Percentiles rank a stretch among this genome's conserved stretches.
These are phyloP conservation scores for Hedya salicella DNA, from an alignment of 2,888 invertebrate species.

Conservation along the genomic window DNA sequence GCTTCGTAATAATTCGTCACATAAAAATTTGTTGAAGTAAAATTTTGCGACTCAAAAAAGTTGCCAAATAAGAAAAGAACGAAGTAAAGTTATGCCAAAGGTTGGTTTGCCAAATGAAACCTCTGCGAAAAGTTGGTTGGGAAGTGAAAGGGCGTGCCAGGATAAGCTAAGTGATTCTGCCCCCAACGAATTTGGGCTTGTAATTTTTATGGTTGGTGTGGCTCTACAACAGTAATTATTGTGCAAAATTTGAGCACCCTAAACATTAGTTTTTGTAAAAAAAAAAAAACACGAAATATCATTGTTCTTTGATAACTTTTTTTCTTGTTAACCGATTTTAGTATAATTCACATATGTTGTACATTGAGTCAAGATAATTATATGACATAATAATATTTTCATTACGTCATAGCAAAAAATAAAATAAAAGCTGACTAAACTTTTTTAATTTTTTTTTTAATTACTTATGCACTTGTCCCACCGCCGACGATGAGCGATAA, in stretches of 20 bases:
- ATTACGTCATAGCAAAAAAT: not conserved
- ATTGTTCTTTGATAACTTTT: constrained; percentile 2
- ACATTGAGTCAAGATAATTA: too few species aligned
- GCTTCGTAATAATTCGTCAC: too few species aligned
- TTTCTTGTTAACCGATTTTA: too few species aligned
- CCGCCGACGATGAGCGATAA: not conserved
- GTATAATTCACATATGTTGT: too few species aligned
- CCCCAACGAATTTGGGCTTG: not conserved
- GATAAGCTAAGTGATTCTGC: not conserved
- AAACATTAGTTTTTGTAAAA: not conserved
- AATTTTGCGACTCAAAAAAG: too few species aligned
- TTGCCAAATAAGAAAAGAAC: too few species aligned
- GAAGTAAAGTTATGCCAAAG: too few species aligned
- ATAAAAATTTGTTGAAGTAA: too few species aligned
- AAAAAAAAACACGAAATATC: too few species aligned
- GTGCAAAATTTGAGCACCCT: constrained; percentile 12
- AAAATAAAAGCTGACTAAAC: not conserved
- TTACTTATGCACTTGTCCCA: not conserved
- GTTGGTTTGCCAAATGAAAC: too few species aligned
- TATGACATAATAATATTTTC: not conserved
- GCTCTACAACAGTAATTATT: constrained; percentile 5
- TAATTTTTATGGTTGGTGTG: constrained; percentile 16
- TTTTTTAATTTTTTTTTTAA: not conserved
- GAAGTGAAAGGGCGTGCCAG: constrained; percentile 7
- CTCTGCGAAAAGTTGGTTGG: too few species aligned